Evolutionary conservation across 2,113 vertebrate species (phyloP).

Genomic region (Lampris megalopsis): DNA sequence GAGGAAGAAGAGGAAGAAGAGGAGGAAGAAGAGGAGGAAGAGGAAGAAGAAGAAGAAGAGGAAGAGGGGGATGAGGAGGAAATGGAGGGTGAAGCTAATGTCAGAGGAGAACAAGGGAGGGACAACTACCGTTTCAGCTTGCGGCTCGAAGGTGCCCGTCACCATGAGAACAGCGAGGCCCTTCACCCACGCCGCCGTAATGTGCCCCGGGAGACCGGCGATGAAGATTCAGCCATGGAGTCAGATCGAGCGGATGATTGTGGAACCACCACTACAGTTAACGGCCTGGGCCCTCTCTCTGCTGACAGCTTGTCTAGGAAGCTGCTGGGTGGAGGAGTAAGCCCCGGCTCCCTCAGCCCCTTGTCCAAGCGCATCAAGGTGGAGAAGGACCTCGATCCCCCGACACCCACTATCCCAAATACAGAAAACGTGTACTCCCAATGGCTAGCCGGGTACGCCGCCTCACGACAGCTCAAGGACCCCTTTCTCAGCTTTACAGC

Average conservation of each 20-base stretch:
- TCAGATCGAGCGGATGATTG: conserved; percentile 89
- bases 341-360: conserved; percentile 92
- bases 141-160: conserved; percentile 92
- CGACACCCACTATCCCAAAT: conserved; percentile 92
- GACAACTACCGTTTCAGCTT: conserved; percentile 93
- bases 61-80: conserved; percentile 93
- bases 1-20: conserved; percentile 74
- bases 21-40: conserved; percentile 71
- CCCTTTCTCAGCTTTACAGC: conserved; percentile 93
- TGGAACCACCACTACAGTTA: conserved; percentile 75
- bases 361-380: conserved; percentile 98
- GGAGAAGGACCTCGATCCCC: conserved; percentile 96
- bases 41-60: conserved; percentile 91
- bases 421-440: conserved; percentile 98
- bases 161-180: conserved; percentile 95
- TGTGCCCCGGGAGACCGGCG: conserved; percentile 86
- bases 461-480: conserved; percentile 97
- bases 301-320: conserved; percentile 92
- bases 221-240: conserved; percentile 89
- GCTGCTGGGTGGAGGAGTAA: conserved; percentile 87
- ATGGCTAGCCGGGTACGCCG: conserved; percentile 96
- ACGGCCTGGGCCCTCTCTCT: conserved; percentile 90
- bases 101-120: conserved; percentile 84
- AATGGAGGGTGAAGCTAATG: conserved; percentile 86
- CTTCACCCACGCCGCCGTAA: conserved; percentile 91